Conservation (phyloP, 2,113 vertebrate species). For the Oryzias celebensis region DNA sequence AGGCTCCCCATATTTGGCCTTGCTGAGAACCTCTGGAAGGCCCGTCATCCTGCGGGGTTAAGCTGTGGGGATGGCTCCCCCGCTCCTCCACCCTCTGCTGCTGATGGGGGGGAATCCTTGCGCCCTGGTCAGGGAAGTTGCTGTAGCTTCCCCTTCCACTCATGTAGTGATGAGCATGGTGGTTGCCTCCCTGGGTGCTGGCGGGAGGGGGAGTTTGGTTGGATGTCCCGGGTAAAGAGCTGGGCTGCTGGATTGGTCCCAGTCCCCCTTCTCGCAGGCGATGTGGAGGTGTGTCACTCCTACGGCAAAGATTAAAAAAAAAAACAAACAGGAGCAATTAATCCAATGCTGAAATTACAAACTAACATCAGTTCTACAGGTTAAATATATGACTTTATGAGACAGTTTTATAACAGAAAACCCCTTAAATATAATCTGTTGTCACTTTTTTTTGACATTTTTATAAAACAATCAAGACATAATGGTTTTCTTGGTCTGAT, state of each 20-base stretch:
- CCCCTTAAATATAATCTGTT: no score
- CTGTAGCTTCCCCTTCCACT: constrained; percentile 76
- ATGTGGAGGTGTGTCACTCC: constrained; percentile 87
- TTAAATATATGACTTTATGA: not conserved
- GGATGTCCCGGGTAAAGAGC: constrained; percentile 66
- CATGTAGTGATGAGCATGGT: constrained; percentile 78
- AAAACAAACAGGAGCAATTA: not conserved
- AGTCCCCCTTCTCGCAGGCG: constrained; percentile 74
- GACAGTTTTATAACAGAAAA: not conserved
- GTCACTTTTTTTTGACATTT: no score
- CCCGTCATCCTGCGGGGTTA: constrained; percentile 75
- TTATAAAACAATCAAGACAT: no score
- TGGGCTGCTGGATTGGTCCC: constrained; percentile 74
- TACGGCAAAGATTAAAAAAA: constrained; percentile 42
- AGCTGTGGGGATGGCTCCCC: constrained; percentile 64
- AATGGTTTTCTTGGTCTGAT: no score
- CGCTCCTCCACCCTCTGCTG: constrained; percentile 70
- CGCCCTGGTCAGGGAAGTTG: constrained; percentile 83
- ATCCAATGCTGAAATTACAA: not conserved
- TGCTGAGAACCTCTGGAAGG: constrained; percentile 63
- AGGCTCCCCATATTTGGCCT: constrained; percentile 75
- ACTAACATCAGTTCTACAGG: not conserved
- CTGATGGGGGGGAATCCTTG: constrained; percentile 72
- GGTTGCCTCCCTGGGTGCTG: constrained; percentile 62
- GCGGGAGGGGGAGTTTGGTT: constrained; percentile 77